Base-by-base conservation (phyloP, 2,888 invertebrate species). In the Teinopalpus imperialis region DNA sequence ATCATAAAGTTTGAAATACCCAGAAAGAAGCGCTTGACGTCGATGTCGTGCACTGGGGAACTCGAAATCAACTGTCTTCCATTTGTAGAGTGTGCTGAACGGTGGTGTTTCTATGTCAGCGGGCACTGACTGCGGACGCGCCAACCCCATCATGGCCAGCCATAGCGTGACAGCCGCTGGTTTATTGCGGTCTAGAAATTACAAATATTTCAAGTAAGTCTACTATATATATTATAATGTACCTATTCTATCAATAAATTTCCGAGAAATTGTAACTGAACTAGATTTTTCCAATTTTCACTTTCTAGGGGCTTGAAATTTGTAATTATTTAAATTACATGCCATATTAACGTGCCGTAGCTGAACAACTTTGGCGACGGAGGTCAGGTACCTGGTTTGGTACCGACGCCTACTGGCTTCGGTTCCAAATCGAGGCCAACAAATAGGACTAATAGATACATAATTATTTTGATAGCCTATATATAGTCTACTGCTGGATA, bases 21-120 rank as follows among this genome's bases (percentile, higher is more conserved):
- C 91, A 16, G 83, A 87, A 13, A 74, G 73, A 6, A 95, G 81
- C 0, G 94, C 94, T 18, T 77, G 69, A 16, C 89, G 79, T 12
- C 94, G 82, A 30, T 91, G 90, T 7, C 80, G 76, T 9, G 83
- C 78, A 0, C 90, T 89, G 2, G 92, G 91, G 68, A 92, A 96
- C 36, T 92, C 91, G 64, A 93, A 95, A 67, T 96, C 95, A 2
- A 96, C 74, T 21, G 90, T 87, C 51, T 92, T 92, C 95, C 95
- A 96, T 47, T 92, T 91, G 69, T 94, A 94, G 12, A 93, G 82
- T 13, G 92, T 91, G 57, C 65, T 87, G 54, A 92, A 90, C 0
- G 91, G 91, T 0, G 90, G 91, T 0, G 91, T 90, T 23, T 85
- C 85, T 0, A 54, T 61, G 52, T 78, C 85, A 1, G 90, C 90